phyloP scores from a whole-genome alignment of 2,888 invertebrate genomes.

The Hypsopygia costalis region DNA sequence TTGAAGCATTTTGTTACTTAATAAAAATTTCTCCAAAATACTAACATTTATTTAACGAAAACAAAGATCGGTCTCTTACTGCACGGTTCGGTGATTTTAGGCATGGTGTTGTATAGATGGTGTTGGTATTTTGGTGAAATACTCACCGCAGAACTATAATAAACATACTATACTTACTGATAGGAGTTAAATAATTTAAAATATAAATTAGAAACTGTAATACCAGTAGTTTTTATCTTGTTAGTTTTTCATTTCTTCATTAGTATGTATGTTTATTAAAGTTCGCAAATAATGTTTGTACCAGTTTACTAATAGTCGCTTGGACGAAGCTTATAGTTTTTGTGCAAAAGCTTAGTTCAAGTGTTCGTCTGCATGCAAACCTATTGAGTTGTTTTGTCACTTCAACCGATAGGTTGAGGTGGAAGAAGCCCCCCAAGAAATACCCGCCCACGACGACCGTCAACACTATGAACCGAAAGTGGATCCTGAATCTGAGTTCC shows the following conservation, averaged over 20 bases:
- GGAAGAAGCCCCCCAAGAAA: conserved; percentile 48
- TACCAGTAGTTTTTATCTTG: neutral
- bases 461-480: conserved; percentile 55
- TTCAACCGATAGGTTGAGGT: conserved; percentile 72
- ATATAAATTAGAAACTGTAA: neutral
- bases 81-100: conserved; percentile 47
- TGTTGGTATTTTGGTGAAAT: conserved; percentile 80
- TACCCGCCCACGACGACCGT: conserved; percentile 43
- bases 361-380: conserved; percentile 61
- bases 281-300: conserved; percentile 24
- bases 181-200: neutral
- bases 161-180: conserved; percentile 50
- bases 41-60: conserved; percentile 61
- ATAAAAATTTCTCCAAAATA: conserved; percentile 73
- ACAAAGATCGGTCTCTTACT: conserved; percentile 42
- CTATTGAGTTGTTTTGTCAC: conserved; percentile 66
- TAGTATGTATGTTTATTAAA: conserved; percentile 69
- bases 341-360: conserved; percentile 66
- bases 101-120: conserved; percentile 57
- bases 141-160: conserved; percentile 44
- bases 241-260: conserved; percentile 5
- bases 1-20: conserved; percentile 39
- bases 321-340: conserved; percentile 56
- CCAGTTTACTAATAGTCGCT: conserved; percentile 46
- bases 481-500: conserved; percentile 67